Evolutionary conservation across 1,140 invertebrate species (phyloP).

Genomic region (Proctacanthus coquilletti): DNA sequence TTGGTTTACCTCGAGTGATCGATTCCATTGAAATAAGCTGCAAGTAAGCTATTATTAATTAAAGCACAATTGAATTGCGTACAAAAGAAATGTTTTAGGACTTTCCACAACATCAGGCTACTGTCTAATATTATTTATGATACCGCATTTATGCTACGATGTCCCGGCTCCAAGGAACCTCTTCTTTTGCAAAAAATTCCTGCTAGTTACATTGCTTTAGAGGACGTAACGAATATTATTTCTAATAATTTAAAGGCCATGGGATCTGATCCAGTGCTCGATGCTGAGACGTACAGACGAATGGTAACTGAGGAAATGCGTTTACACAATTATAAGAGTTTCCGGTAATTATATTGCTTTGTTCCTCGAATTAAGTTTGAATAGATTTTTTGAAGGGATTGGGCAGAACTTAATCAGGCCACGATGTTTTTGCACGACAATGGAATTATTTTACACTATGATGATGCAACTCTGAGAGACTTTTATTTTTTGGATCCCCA

Average conservation of each 20-base stretch:
- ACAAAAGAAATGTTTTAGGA: no score
- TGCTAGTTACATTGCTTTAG: conserved; percentile 84
- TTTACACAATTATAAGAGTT: conserved; percentile 34
- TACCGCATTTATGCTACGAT: conserved; percentile 76
- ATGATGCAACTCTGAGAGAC: conserved; percentile 90
- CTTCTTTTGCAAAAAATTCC: conserved; percentile 89
- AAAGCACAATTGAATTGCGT: no score
- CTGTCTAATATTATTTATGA: conserved; percentile 90
- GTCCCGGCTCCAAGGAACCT: conserved; percentile 81
- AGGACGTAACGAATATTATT: conserved; percentile 75
- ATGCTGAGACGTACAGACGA: conserved; percentile 67
- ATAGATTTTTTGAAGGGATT: conserved; percentile 52
- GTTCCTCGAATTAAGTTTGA: conserved; percentile 1
- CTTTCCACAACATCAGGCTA: conserved; percentile 77
- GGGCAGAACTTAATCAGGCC: conserved; percentile 83
- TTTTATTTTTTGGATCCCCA: conserved; percentile 78
- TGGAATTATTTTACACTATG: conserved; percentile 93
- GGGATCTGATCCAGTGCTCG: conserved; percentile 74
- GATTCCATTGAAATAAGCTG: conserved; percentile 82
- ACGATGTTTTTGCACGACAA: conserved; percentile 96
- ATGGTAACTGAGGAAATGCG: conserved; percentile 55
- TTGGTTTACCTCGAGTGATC: conserved; percentile 82
- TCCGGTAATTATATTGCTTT: conserved; percentile 5
- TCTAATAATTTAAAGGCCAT: conserved; percentile 50
- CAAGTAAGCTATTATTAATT: conserved; percentile 12